Percentiles rank a stretch among this genome's conserved stretches.
These are phyloP conservation scores for Corynorhinus townsendii DNA, from an alignment of 2,113 vertebrate genomes.

Conservation along the genomic window DNA sequence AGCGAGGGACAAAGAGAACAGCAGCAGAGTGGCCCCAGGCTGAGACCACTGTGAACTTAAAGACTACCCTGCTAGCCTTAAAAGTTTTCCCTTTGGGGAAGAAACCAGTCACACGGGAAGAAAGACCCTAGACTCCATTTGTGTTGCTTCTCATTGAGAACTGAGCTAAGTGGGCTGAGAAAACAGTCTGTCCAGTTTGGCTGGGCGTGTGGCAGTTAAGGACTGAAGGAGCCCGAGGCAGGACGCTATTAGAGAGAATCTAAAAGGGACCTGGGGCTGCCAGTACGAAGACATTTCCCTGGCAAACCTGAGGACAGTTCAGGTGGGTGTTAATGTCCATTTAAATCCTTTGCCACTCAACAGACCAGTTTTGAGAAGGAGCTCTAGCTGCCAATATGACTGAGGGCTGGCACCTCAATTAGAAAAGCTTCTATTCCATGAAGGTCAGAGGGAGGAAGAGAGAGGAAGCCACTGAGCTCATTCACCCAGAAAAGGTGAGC, in stretches of 20 bases:
- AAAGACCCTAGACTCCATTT: neutral
- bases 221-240: neutral
- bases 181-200: neutral
- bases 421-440: neutral
- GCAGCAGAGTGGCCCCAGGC: too few relatives aligned
- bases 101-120: neutral
- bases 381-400: neutral
- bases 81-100: neutral
- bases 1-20: neutral
- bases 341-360: neutral
- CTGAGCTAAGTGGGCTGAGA: neutral
- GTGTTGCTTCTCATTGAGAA: neutral
- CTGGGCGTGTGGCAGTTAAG: neutral
- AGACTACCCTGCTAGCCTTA: neutral
- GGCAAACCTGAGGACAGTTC: neutral
- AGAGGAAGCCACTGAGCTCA: neutral
- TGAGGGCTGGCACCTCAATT: neutral
- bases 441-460: neutral
- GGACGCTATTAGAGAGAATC: neutral
- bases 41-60: neutral
- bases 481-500: neutral
- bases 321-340: neutral
- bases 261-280: neutral
- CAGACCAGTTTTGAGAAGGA: neutral
- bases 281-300: neutral